Evolutionary conservation across 2,888 invertebrate species (phyloP).

Genomic region (Ptychoptera albimana): DNA sequence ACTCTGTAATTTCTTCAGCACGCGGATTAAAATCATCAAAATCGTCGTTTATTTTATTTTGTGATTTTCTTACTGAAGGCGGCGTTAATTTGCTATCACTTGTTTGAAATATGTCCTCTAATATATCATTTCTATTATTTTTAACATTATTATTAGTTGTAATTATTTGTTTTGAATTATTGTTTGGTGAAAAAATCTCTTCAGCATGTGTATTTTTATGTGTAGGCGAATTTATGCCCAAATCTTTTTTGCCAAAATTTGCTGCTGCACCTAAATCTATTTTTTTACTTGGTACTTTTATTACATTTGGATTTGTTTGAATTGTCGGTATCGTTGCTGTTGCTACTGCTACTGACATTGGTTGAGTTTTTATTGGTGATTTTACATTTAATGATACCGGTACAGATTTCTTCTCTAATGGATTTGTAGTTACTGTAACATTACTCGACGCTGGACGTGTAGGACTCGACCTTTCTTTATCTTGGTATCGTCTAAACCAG

Average conservation of each 20-base stretch:
- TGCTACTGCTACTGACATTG: constrained; percentile 8
- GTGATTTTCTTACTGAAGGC: constrained; percentile 16
- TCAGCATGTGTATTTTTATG: constrained; percentile 29
- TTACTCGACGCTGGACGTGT: constrained; percentile 18
- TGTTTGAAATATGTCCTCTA: constrained; percentile 34
- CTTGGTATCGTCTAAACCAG: constrained; percentile 24
- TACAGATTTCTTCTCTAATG: no score
- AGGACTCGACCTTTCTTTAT: constrained; percentile 28
- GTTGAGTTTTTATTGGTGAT: constrained; percentile 16
- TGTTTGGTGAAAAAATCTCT: constrained; percentile 20
- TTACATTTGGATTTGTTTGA: constrained; percentile 14
- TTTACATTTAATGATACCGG: constrained; percentile 10
- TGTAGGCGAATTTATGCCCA: constrained; percentile 29
- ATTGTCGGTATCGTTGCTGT: constrained; percentile 27
- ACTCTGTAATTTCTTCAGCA: constrained; percentile 39
- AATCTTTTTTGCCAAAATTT: constrained; percentile 39
- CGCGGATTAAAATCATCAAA: constrained; percentile 30
- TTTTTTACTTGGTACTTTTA: constrained; percentile 31
- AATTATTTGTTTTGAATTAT: constrained; percentile 9
- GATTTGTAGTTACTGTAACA: no score
- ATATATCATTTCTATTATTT: constrained; percentile 30
- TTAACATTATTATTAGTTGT: constrained; percentile 15
- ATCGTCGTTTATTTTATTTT: constrained; percentile 26
- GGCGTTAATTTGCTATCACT: constrained; percentile 4
- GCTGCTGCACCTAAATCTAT: constrained; percentile 53